Conservation (phyloP, 2,113 vertebrate genomes). For the Mixornis gularis region DNA sequence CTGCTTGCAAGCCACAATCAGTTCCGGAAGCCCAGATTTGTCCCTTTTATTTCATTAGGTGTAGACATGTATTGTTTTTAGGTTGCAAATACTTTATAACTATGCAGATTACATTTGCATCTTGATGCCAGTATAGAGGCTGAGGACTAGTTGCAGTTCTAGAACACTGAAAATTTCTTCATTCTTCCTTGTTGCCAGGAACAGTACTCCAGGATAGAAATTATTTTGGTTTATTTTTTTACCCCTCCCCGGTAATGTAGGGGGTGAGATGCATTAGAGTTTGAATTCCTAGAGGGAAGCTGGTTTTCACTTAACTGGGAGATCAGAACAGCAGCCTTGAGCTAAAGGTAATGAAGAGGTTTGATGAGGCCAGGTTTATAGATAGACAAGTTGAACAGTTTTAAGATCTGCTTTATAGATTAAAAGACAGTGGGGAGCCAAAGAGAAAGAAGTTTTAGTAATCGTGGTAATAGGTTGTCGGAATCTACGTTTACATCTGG, state of each 20-base stretch:
- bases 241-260: too few species aligned
- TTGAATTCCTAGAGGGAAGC: background rate
- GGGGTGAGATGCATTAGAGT: background rate
- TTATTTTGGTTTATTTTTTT: background rate
- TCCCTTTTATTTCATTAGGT: background rate
- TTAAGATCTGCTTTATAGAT: background rate
- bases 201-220: background rate
- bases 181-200: background rate
- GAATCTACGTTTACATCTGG: background rate
- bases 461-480: background rate
- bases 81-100: background rate
- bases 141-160: background rate
- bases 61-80: background rate
- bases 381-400: background rate
- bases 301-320: background rate
- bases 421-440: background rate
- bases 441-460: background rate
- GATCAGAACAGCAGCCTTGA: background rate
- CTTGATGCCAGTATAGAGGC: background rate
- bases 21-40: background rate
- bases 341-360: background rate
- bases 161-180: background rate
- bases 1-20: background rate
- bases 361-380: background rate
- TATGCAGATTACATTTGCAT: background rate